These are phyloP conservation scores for Plusia festucae DNA, from an alignment of 2,888 invertebrate species.

Conservation along the genomic window DNA sequence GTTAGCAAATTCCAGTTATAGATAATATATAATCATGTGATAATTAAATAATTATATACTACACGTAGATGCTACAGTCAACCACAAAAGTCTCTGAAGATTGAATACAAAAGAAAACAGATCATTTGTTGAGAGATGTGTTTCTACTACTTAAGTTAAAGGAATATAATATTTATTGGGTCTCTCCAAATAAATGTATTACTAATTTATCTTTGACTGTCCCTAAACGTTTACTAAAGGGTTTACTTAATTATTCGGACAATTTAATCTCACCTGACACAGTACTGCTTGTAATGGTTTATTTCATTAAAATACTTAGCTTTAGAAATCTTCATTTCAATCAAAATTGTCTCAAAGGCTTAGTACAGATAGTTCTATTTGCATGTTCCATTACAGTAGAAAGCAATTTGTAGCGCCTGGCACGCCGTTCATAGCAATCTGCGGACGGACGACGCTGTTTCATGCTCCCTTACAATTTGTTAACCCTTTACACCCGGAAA, in stretches of 20 bases:
- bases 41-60: no score
- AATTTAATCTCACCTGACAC: neutral
- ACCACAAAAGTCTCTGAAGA: no score
- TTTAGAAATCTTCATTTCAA: conserved; percentile 17
- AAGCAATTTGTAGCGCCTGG: conserved; percentile 65
- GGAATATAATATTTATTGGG: no score
- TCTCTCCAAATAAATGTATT: no score
- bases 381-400: conserved; percentile 44
- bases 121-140: no score
- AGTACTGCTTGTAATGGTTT: neutral
- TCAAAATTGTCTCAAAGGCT: conserved; percentile 36
- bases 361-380: conserved; percentile 34
- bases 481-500: no score
- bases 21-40: no score
- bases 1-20: no score
- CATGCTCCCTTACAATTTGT: conserved; percentile 38
- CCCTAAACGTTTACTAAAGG: no score
- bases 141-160: no score
- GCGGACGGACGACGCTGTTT: conserved; percentile 48
- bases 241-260: neutral
- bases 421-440: conserved; percentile 61
- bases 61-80: no score
- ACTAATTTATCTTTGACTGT: neutral
- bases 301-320: conserved; percentile 22
- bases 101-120: no score